Conservation (phyloP, 92 coral and sea anemone genomes). For the Heteractis magnifica region DNA sequence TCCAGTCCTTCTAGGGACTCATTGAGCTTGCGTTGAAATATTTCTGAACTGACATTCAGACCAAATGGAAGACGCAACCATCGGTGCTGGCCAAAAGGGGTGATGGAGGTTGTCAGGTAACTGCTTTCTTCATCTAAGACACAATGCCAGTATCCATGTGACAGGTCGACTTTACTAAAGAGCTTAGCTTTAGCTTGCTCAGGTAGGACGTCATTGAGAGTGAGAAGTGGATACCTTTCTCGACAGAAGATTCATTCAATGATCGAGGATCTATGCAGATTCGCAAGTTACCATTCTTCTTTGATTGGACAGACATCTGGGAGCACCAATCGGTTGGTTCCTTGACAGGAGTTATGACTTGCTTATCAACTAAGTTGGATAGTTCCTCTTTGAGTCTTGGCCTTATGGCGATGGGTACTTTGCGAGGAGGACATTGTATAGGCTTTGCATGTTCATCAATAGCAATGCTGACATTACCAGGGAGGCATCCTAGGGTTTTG, state of each 20-base stretch:
- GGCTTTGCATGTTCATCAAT: slow-evolving; percentile 30
- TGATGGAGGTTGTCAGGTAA: slow-evolving; percentile 32
- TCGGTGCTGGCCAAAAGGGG: slow-evolving; percentile 38
- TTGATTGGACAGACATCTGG: slow-evolving; percentile 27
- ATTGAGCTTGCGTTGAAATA: slow-evolving; percentile 47
- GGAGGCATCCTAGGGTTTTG: slow-evolving; percentile 14
- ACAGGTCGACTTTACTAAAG: slow-evolving; percentile 47
- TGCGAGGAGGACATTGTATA: slow-evolving; percentile 17
- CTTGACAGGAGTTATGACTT: neutral
- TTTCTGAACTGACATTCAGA: slow-evolving; percentile 38
- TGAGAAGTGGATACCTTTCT: slow-evolving; percentile 52
- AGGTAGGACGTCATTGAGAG: slow-evolving; percentile 43
- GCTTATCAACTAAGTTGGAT: too few species aligned
- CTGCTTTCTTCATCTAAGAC: slow-evolving; percentile 34
- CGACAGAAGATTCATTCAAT: slow-evolving; percentile 40
- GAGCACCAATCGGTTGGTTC: slow-evolving; percentile 54
- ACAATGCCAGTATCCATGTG: slow-evolving; percentile 55
- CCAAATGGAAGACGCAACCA: slow-evolving; percentile 46
- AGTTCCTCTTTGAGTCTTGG: slow-evolving; percentile 33
- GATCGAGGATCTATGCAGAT: slow-evolving; percentile 49
- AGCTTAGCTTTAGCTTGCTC: slow-evolving; percentile 43
- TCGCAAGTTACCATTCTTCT: slow-evolving; percentile 37
- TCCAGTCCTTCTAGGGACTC: slow-evolving; percentile 47
- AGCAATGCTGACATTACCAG: slow-evolving; percentile 23
- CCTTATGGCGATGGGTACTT: slow-evolving; percentile 31